These are phyloP conservation scores for Rhabdornis inornatus DNA, from an alignment of 2,113 vertebrate genomes.

Conservation along the genomic window DNA sequence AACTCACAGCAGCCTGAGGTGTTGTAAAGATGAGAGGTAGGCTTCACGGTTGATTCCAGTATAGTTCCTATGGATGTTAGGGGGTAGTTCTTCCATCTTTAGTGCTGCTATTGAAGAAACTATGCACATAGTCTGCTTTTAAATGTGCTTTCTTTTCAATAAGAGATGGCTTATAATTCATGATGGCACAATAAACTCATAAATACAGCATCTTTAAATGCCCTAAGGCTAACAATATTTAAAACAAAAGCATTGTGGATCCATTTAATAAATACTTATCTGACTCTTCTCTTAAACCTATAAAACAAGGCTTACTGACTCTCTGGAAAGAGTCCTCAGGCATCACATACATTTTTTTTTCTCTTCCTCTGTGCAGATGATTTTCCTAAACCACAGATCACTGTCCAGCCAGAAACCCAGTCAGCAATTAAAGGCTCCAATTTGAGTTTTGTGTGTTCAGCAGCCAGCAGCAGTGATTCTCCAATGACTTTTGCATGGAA, in stretches of 20 bases:
- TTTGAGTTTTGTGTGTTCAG: slow-evolving; percentile 91
- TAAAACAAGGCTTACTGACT: not conserved
- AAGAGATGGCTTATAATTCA: not conserved
- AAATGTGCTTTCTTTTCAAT: not conserved
- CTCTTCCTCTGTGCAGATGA: slow-evolving; percentile 79
- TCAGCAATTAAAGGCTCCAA: slow-evolving; percentile 90
- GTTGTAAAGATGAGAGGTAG: not conserved
- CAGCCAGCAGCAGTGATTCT: slow-evolving; percentile 95
- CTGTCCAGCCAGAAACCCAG: slow-evolving; percentile 93
- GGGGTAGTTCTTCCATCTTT: not conserved
- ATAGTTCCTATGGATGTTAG: not conserved
- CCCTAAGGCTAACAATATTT: not conserved
- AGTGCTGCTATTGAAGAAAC: not conserved
- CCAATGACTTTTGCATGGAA: slow-evolving; percentile 98
- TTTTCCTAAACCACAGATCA: slow-evolving; percentile 97
- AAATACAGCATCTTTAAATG: not conserved
- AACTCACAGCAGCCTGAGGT: not conserved
- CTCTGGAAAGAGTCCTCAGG: not conserved
- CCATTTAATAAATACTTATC: not conserved
- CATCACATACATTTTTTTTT: not conserved
- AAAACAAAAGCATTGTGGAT: not conserved
- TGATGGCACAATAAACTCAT: not conserved
- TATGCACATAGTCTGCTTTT: not conserved
- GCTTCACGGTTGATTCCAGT: not conserved
- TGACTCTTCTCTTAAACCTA: not conserved